Percentiles rank a stretch among this genome's conserved stretches.
Conservation (phyloP, 2,113 vertebrate genomes). For the Barbus barbus region DNA sequence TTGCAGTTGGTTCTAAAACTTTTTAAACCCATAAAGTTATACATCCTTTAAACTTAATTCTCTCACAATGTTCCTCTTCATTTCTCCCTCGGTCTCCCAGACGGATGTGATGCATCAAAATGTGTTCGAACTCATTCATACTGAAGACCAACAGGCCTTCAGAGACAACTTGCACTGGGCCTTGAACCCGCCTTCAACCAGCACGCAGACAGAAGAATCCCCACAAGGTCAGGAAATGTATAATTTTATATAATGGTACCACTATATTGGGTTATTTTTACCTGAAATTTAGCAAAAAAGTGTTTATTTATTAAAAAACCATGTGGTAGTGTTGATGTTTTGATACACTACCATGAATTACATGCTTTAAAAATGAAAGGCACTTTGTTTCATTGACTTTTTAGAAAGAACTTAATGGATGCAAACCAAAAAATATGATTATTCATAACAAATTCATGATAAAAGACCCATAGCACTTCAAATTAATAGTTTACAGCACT, state of each 20-base stretch:
- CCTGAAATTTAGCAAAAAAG: neutral
- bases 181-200: slow-evolving; percentile 61
- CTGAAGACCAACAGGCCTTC: slow-evolving; percentile 81
- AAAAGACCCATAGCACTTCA: too few species aligned
- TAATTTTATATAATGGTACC: neutral
- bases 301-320: too few species aligned
- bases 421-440: too few species aligned
- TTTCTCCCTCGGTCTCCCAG: slow-evolving; percentile 54
- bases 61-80: neutral
- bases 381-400: too few species aligned
- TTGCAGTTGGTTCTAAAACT: neutral
- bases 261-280: neutral
- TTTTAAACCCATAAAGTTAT: neutral
- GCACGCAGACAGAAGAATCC: slow-evolving; percentile 54
- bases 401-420: too few species aligned
- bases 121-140: slow-evolving; percentile 81
- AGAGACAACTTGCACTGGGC: slow-evolving; percentile 81
- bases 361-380: too few species aligned
- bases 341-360: too few species aligned
- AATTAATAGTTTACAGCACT: too few species aligned
- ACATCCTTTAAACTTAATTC: neutral
- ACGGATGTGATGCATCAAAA: slow-evolving; percentile 85
- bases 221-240: slow-evolving; percentile 60
- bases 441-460: neutral
- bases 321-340: too few species aligned